phyloP scores from a whole-genome alignment of 2,797 vertebrate species.

The Euthynnus affinis region DNA sequence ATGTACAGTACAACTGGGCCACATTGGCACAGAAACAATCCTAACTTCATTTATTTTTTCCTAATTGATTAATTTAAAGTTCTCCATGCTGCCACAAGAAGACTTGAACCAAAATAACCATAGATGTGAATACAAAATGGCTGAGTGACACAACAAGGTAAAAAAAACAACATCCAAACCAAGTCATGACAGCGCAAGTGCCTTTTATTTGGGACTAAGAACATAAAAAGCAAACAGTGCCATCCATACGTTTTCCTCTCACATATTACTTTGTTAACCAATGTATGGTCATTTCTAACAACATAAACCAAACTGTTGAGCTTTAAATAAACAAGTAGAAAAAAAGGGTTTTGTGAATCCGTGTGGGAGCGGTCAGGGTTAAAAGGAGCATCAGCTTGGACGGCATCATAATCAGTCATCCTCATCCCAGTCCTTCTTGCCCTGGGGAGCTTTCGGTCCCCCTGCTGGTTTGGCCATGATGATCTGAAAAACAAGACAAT shows the following conservation, averaged over 20 bases:
- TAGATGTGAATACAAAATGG: background rate
- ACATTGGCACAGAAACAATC: background rate
- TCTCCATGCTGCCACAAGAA: background rate
- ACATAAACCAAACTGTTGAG: slow-evolving; percentile 71
- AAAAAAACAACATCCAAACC: slow-evolving; percentile 22
- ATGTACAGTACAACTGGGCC: background rate
- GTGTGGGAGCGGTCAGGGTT: slow-evolving; percentile 21
- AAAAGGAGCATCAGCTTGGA: slow-evolving; percentile 32
- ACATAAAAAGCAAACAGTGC: slow-evolving; percentile 76
- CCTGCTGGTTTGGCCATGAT: slow-evolving; percentile 95
- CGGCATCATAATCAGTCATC: slow-evolving; percentile 88
- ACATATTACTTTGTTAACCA: slow-evolving; percentile 56
- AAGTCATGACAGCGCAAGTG: slow-evolving; percentile 66
- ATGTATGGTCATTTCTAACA: slow-evolving; percentile 58
- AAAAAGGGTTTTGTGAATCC: slow-evolving; percentile 60
- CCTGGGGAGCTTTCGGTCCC: slow-evolving; percentile 94
- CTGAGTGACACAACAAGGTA: background rate
- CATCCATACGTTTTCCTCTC: slow-evolving; percentile 59
- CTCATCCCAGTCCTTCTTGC: slow-evolving; percentile 95
- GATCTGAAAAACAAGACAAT: slow-evolving; percentile 84
- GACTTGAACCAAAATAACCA: background rate
- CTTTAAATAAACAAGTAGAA: slow-evolving; percentile 86
- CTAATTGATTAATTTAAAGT: no score
- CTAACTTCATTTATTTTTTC: background rate
- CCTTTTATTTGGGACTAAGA: slow-evolving; percentile 79